phyloP scores from a whole-genome alignment of 2,797 vertebrate genomes.

The Perodicticus potto region DNA sequence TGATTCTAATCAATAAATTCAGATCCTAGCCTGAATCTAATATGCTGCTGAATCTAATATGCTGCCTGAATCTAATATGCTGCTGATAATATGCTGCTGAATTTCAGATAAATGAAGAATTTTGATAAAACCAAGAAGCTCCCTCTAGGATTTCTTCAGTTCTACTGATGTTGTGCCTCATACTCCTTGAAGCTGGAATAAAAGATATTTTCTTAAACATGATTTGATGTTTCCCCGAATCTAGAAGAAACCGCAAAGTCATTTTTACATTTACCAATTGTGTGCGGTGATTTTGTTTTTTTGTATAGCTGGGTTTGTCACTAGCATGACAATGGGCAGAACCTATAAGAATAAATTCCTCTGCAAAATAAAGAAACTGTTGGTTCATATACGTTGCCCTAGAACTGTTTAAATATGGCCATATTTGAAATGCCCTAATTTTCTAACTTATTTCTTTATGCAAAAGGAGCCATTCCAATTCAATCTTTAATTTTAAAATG shows the following conservation, averaged over 20 bases:
- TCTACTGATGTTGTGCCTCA: background rate
- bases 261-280: background rate
- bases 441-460: slow-evolving; percentile 11
- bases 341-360: background rate
- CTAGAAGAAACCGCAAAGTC: background rate
- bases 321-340: background rate
- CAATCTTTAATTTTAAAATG: slow-evolving; percentile 18
- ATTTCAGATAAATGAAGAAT: slow-evolving; percentile 40
- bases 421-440: background rate
- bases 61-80: background rate
- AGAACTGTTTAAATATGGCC: background rate
- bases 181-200: background rate
- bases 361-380: slow-evolving; percentile 4
- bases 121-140: slow-evolving; percentile 40
- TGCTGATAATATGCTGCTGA: slow-evolving; percentile 10
- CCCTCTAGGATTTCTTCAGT: background rate
- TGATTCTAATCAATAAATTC: slow-evolving; percentile 54
- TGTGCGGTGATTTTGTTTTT: background rate
- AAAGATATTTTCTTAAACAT: slow-evolving; percentile 16
- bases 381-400: background rate
- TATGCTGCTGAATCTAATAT: background rate
- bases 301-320: background rate
- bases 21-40: slow-evolving; percentile 11
- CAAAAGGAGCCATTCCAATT: slow-evolving; percentile 23
- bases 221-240: background rate